Evolutionary conservation across 2,113 vertebrate species (phyloP).

Genomic region (Ursus arctos): DNA sequence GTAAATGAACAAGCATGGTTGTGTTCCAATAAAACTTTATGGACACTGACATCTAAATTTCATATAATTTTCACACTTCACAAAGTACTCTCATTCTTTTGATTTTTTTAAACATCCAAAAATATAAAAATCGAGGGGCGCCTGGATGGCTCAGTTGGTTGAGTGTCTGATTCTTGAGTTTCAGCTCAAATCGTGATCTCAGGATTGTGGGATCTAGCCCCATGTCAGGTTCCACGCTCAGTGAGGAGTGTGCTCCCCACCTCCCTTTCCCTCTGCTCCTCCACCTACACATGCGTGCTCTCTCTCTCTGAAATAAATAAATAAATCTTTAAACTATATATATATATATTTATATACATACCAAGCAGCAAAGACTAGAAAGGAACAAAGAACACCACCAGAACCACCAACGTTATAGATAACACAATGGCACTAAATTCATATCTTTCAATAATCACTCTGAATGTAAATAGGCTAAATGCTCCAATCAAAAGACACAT

Average conservation of each 20-base stretch:
- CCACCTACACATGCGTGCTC: fast-evolving
- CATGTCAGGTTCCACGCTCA: not conserved
- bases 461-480: not conserved
- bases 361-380: not conserved
- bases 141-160: not conserved
- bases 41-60: not conserved
- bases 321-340: not conserved
- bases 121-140: not conserved
- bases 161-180: not conserved
- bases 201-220: not conserved
- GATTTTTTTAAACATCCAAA: constrained; percentile 18
- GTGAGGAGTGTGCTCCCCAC: not conserved
- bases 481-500: not conserved
- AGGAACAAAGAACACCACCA: not conserved
- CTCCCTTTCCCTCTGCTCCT: not conserved
- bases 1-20: not conserved
- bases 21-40: not conserved
- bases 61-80: not conserved
- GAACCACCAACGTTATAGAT: not conserved
- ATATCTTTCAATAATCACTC: not conserved
- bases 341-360: not conserved
- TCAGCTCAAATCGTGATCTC: not conserved
- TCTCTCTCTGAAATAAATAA: not conserved
- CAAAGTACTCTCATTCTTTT: not conserved
- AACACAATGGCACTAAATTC: not conserved